phyloP scores from a whole-genome alignment of 92 coral and sea anemone genomes.

The Phymanthus crucifer region DNA sequence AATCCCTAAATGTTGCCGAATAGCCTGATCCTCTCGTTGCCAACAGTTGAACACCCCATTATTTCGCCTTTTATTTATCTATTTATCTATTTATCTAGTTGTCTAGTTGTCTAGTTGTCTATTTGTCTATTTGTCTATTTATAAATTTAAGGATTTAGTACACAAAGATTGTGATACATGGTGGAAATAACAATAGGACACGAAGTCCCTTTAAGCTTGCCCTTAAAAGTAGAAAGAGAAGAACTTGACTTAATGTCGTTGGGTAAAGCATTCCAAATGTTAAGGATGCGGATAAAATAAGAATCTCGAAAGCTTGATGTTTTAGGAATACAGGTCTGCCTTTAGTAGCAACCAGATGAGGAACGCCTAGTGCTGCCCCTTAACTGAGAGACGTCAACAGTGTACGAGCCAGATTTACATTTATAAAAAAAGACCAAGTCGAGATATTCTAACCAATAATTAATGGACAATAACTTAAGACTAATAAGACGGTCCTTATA shows the following conservation, averaged over 20 bases:
- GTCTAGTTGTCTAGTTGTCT: no score
- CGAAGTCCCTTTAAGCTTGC: neutral
- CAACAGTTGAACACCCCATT: conserved; percentile 31
- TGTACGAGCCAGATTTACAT: no score
- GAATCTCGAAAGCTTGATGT: neutral
- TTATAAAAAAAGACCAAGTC: no score
- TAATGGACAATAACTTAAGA: no score
- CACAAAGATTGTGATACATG: no score
- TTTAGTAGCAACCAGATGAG: neutral
- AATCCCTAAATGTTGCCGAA: conserved; percentile 22
- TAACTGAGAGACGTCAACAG: neutral
- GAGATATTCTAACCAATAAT: no score
- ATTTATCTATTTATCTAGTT: no score
- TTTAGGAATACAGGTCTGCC: neutral
- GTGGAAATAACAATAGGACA: no score
- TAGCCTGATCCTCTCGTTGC: conserved; percentile 58
- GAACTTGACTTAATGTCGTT: neutral
- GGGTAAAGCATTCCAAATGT: neutral
- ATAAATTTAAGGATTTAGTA: no score
- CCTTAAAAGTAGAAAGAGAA: neutral
- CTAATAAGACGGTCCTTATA: no score
- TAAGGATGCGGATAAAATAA: neutral
- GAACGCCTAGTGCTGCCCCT: neutral
- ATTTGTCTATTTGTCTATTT: no score
- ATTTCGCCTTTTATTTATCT: conserved; percentile 41